A percentile compares a stretch with the other conserved stretches of the same genome.
phyloP scores from a whole-genome alignment of 2,797 vertebrate species.

The Cryptoprocta ferox region DNA sequence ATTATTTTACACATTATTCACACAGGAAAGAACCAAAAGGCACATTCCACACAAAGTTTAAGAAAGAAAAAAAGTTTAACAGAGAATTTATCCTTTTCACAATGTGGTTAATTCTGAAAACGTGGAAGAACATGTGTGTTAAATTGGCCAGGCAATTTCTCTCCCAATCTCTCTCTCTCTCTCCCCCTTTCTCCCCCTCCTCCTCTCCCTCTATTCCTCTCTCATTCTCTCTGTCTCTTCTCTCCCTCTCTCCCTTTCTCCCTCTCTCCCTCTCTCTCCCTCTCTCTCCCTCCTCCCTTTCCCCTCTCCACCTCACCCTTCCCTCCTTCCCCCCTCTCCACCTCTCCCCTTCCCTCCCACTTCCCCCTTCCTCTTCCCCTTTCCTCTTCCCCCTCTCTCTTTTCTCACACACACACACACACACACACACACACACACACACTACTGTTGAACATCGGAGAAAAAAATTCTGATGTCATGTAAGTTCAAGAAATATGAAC shows the following conservation, averaged over 20 bases:
- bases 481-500: slow-evolving; percentile 41
- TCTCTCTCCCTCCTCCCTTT: no score
- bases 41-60: slow-evolving; percentile 83
- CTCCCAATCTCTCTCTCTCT: not conserved
- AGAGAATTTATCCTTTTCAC: slow-evolving; percentile 79
- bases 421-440: not conserved
- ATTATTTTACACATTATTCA: slow-evolving; percentile 89
- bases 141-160: slow-evolving; percentile 65
- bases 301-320: no score
- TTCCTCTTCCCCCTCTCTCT: no score
- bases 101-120: slow-evolving; percentile 83
- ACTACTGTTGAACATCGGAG: slow-evolving; percentile 59
- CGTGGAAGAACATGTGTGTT: slow-evolving; percentile 67
- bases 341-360: no score
- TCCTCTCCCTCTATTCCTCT: fast-evolving
- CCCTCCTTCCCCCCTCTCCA: no score
- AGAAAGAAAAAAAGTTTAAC: slow-evolving; percentile 80
- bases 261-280: fast-evolving
- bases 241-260: no score
- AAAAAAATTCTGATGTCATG: not conserved
- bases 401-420: no score
- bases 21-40: slow-evolving; percentile 85
- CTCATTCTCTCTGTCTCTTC: no score
- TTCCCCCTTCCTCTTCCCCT: no score
- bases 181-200: fast-evolving